Evolutionary conservation across 2,113 vertebrate genomes (phyloP).

Genomic region (Mola mola): DNA sequence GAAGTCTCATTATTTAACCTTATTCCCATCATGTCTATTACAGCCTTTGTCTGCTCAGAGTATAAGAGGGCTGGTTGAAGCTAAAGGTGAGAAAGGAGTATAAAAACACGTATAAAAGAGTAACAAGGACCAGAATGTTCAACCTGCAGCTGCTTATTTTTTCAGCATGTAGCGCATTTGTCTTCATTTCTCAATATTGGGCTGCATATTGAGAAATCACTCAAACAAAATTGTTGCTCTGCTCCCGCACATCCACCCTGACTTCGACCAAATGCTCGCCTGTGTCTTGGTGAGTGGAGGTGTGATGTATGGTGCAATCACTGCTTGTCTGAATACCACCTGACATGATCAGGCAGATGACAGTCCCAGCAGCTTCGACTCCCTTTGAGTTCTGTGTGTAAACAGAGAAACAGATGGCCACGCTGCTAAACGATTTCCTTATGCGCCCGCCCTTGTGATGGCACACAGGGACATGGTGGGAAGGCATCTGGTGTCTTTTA

Average conservation of each 20-base stretch:
- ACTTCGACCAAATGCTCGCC: neutral
- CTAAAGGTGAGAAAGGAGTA: neutral
- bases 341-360: constrained; percentile 20
- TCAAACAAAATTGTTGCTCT: constrained; percentile 20
- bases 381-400: constrained; percentile 25
- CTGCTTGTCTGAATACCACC: constrained; percentile 2
- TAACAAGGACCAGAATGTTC: neutral
- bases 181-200: constrained; percentile 38
- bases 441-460: neutral
- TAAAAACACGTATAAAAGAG: neutral
- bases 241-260: neutral
- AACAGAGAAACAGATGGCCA: constrained; percentile 57
- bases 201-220: neutral
- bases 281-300: constrained; percentile 41
- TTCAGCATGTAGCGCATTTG: neutral
- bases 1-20: constrained; percentile 7
- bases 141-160: constrained; percentile 9
- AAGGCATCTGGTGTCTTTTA: neutral
- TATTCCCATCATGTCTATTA: neutral
- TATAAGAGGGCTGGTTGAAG: neutral
- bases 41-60: neutral
- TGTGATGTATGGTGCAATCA: constrained; percentile 34
- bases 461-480: constrained; percentile 1
- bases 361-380: constrained; percentile 32
- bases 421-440: constrained; percentile 22